Base-by-base conservation (phyloP, 2,113 vertebrate genomes). In the Ailurus styani region DNA sequence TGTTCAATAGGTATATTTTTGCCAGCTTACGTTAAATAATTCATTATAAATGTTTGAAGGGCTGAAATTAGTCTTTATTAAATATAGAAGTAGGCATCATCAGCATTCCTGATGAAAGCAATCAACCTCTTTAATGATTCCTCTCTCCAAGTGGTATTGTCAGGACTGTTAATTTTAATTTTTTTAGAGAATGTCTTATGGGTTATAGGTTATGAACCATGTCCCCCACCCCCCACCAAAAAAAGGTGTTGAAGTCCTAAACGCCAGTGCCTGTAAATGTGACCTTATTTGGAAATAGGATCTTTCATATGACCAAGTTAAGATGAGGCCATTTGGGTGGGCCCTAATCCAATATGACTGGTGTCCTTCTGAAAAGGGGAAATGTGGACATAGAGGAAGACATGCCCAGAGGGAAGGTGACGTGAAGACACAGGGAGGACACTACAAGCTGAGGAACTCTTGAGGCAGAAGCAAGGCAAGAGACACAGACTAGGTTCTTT, bases 31-130 rank as follows among this genome's bases (percentile, higher is more conserved):
- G 91, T 97, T 97, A 91, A 98, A 98, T 96, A 98, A 97, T 97
- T 97, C 95, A 97, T 97, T 92, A 77, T 60, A 93, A 82, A 93
- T 96, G 60, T 96, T 95, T 84, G 23, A 95, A 93, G 72, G 64
- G 66, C 90, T 96, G 81, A 97, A 96, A 97, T 94, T 96, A 97
- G 94, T 64, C 88, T 96, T 98, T 98, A 98, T 98, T 95, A 98
- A 97, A 96, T 89, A 98, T 93, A 98, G 96, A 98, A 89, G 50
- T 60, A 91, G 82, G 25, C 83, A 95, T 94, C 82, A 79, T 95
- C 82, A 47, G 57, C 68, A 91, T 95, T 93, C 57, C 93, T 91
- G 60, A 96, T 91, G 93, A 91, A 64, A 73, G 37, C 37, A 94
- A 93, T 97, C 93, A 96, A 81, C 55, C 27, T 50, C 47, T 93